Evolutionary conservation across 2,113 vertebrate genomes (phyloP).

Genomic region (Tonatia bakeri): DNA sequence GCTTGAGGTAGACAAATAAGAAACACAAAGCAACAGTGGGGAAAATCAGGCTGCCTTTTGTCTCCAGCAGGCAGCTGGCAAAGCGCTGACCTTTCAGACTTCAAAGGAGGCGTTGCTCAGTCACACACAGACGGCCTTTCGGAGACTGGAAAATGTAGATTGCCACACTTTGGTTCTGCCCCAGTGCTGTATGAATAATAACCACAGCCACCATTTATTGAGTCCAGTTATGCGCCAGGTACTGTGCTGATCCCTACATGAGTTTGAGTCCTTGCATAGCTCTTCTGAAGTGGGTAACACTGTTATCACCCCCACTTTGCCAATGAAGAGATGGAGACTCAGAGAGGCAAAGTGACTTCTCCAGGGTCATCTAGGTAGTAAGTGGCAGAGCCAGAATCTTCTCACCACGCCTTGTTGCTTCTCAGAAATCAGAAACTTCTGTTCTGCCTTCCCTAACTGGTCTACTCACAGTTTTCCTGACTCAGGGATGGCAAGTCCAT

Average conservation of each 20-base stretch:
- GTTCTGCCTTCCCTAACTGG: not conserved
- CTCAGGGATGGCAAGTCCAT: not conserved
- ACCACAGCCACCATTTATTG: not conserved
- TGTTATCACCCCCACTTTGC: not conserved
- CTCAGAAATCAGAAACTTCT: not conserved
- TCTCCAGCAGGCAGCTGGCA: conserved; percentile 68
- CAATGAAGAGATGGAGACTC: not conserved
- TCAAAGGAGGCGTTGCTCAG: conserved; percentile 31
- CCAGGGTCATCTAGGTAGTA: not conserved
- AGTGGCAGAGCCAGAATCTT: not conserved
- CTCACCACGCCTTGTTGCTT: not conserved
- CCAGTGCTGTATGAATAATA: not conserved
- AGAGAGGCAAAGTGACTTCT: not conserved
- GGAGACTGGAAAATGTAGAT: conserved; percentile 15
- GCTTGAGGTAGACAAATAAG: conserved; percentile 3
- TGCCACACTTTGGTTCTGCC: not conserved
- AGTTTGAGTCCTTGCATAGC: not conserved
- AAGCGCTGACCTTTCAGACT: conserved; percentile 67
- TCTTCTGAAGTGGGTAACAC: not conserved
- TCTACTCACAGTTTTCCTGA: not conserved
- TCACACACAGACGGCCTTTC: not conserved
- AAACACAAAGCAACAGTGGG: conserved; percentile 29
- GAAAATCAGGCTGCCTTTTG: conserved; percentile 46
- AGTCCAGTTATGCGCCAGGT: not conserved
- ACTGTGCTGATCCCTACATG: not conserved